Base-by-base conservation (phyloP, 2,797 vertebrate genomes). In the Gymnodraco acuticeps region DNA sequence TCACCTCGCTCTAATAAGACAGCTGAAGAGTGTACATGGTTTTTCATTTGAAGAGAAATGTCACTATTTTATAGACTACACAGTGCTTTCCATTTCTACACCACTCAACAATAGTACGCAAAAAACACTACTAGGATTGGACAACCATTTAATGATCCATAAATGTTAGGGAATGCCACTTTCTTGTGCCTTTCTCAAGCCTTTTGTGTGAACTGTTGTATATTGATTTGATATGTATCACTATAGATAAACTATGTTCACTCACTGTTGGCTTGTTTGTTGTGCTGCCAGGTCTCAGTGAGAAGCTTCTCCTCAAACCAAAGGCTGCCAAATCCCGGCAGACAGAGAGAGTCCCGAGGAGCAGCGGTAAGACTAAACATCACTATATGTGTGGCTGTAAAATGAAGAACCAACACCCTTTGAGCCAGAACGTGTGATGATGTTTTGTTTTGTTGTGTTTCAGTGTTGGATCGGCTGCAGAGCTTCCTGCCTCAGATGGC, bases 401-500 rank as follows among this genome's bases (percentile, higher is more conserved):
- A 19, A 12, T 10, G 9, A 31, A n/a, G 9, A 16, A 31, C 3
- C 31, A 47, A 10, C 10, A 3, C 1, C 7, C 1, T 23, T 62
- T 20, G 41, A 66, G 17, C 3, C 5, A 14, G 13, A 16, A 38
- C 1, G 2, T 67, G 16, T 74, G 20, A 42, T 20, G 4, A 10
- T 58, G 16, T 56, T 53, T 6, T 13, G 38, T 13, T 10, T 47
- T 5, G 7, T 19, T 64, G 14, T 66, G 31, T 27, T 4, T 42
- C 75, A 98, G 98, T 99, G 60, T 82, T 98, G 76, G 96, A 97
- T 59, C 92, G 93, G 80, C 93, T 99, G 17, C 97, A 97, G 92
- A 94, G 70, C 83, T 99, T 99, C 85, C 90, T 99, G 59, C 98
- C 97, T 12, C 96, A 96, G 86, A 96, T 99, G 90, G 97, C 97